Conservation (phyloP, 2,113 vertebrate species). For the Micronycteris hirsuta region DNA sequence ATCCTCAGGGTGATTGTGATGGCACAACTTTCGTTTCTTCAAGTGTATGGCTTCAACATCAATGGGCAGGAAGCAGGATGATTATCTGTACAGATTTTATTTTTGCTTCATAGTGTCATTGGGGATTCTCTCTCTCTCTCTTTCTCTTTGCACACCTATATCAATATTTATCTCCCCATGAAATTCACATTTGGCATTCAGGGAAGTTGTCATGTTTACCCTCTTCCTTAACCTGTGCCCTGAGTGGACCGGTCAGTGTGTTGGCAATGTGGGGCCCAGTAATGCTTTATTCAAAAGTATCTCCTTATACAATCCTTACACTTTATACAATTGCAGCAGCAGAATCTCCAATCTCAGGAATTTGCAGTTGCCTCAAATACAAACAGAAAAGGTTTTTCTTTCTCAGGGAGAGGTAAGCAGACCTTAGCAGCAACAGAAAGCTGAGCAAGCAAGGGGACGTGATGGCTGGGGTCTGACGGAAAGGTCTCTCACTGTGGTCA, state of each 20-base stretch:
- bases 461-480: neutral
- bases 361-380: neutral
- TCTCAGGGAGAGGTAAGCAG: neutral
- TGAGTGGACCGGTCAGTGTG: neutral
- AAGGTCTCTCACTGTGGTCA: neutral
- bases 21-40: neutral
- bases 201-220: neutral
- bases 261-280: neutral
- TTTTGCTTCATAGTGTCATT: neutral
- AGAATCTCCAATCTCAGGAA: neutral
- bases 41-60: neutral
- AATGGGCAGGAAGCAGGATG: neutral
- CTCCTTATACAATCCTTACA: too few relatives aligned
- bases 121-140: neutral
- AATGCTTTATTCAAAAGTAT: too few relatives aligned
- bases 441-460: neutral
- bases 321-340: too few relatives aligned
- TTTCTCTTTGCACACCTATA: too few relatives aligned
- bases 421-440: too few relatives aligned
- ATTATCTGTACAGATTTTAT: neutral
- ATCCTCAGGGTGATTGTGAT: neutral
- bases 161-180: neutral
- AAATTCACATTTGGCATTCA: neutral
- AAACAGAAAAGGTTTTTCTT: neutral
- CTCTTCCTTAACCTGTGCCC: neutral